These are phyloP conservation scores for Danio aesculapii DNA, from an alignment of 2,797 vertebrate genomes.

Conservation along the genomic window DNA sequence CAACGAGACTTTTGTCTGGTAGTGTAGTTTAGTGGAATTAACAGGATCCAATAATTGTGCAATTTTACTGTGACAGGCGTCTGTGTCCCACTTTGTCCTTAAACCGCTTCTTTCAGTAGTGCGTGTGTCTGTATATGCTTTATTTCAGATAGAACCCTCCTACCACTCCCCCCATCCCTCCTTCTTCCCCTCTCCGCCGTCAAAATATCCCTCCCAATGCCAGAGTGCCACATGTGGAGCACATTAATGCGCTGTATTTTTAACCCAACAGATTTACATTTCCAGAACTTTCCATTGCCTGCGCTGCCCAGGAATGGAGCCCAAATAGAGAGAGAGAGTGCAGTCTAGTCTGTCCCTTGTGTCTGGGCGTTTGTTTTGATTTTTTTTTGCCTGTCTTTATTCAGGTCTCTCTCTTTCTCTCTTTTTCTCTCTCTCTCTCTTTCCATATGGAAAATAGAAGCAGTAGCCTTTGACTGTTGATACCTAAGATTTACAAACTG, in stretches of 20 bases:
- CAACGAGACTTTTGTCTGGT: too few relatives aligned
- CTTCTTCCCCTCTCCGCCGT: conserved; percentile 65
- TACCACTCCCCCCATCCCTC: conserved; percentile 59
- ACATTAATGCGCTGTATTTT: conserved; percentile 87
- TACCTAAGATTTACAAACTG: conserved; percentile 79
- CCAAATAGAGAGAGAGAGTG: conserved; percentile 76
- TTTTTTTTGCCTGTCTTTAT: conserved; percentile 60
- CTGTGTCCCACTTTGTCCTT: conserved; percentile 18
- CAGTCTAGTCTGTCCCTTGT: conserved; percentile 64
- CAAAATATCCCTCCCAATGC: conserved; percentile 79
- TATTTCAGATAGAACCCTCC: conserved; percentile 72
- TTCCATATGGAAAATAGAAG: conserved; percentile 62
- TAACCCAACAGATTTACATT: conserved; percentile 86
- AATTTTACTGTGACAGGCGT: not conserved
- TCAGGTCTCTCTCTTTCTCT: conserved; percentile 59
- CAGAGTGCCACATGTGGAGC: conserved; percentile 85
- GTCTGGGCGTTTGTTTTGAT: conserved; percentile 71
- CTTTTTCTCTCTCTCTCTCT: conserved; percentile 61
- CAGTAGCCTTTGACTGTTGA: conserved; percentile 77
- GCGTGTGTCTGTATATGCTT: conserved; percentile 48
- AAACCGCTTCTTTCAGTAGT: conserved; percentile 28
- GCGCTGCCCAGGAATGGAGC: conserved; percentile 77
- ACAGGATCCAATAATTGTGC: not conserved
- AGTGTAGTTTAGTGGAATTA: too few relatives aligned
- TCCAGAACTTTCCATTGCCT: conserved; percentile 87